A percentile compares a stretch with the other conserved stretches of the same genome.
Conservation (phyloP, 2,797 vertebrate genomes). For the Centroberyx gerrardi region DNA sequence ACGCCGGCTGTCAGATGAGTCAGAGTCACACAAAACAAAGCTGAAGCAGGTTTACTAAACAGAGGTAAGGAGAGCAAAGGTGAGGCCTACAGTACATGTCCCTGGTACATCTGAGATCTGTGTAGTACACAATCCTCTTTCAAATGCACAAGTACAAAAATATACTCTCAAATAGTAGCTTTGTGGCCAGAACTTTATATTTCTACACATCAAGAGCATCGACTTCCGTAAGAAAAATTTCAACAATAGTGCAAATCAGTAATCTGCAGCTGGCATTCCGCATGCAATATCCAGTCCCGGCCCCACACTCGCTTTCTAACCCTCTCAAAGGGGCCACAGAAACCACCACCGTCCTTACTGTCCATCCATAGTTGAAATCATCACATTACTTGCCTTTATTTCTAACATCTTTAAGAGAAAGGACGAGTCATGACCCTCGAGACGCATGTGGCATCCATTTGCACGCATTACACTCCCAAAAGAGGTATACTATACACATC, state of each 20-base stretch:
- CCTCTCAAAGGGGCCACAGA: not conserved
- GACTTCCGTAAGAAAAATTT: not conserved
- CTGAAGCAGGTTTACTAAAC: slow-evolving; percentile 73
- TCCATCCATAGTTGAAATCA: not conserved
- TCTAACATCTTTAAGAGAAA: not conserved
- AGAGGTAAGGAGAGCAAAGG: slow-evolving; percentile 66
- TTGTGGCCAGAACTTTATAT: slow-evolving; percentile 1
- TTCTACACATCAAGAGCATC: slow-evolving; percentile 12
- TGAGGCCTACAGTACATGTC: slow-evolving; percentile 42
- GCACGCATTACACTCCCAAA: not conserved
- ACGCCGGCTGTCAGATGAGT: slow-evolving; percentile 57
- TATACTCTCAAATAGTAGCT: not conserved
- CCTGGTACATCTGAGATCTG: slow-evolving; percentile 31
- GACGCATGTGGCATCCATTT: slow-evolving; percentile 1
- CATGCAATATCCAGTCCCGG: not conserved
- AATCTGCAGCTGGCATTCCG: not conserved
- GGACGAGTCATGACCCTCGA: not conserved
- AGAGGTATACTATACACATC: not conserved
- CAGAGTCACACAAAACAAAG: slow-evolving; percentile 71
- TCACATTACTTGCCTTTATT: not conserved
- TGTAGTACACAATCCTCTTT: slow-evolving; percentile 29
- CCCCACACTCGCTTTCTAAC: not conserved
- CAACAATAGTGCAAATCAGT: not conserved
- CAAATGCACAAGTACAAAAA: not conserved
- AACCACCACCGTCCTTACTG: not conserved